Conservation (phyloP, 2,888 invertebrate genomes). For the Pogonocherus hispidulus region DNA sequence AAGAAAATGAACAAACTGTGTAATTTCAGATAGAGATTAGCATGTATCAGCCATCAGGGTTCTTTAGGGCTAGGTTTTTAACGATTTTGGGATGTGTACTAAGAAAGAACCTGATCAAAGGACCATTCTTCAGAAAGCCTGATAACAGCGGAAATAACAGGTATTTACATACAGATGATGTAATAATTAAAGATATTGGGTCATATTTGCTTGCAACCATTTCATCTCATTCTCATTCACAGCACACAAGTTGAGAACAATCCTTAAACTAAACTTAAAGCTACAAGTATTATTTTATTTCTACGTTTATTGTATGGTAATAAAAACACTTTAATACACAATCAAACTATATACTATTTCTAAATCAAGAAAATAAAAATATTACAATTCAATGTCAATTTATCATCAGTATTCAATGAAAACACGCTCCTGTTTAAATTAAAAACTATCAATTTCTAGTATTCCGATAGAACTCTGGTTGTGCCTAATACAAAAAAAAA, state of each 20-base stretch:
- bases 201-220: not conserved
- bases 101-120: conserved; percentile 21
- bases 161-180: conserved; percentile 21
- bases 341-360: conserved; percentile 27
- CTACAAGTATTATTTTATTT: conserved; percentile 16
- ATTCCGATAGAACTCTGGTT: too few species aligned
- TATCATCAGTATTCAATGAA: conserved; percentile 16
- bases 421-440: too few species aligned
- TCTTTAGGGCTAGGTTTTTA: conserved; percentile 19
- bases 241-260: not conserved
- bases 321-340: conserved; percentile 20
- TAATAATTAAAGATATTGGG: not conserved
- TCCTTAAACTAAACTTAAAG: conserved; percentile 33
- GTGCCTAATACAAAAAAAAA: too few species aligned
- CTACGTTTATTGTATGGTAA: conserved; percentile 26
- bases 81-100: conserved; percentile 36
- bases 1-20: not conserved
- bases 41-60: not conserved
- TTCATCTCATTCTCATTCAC: conserved; percentile 2
- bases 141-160: conserved; percentile 17
- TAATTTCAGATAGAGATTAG: not conserved
- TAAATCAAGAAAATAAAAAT: conserved; percentile 19
- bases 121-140: not conserved
- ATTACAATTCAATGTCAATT: conserved; percentile 13
- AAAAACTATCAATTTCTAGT: too few species aligned